phyloP scores from a whole-genome alignment of 1,140 invertebrate genomes.

The Drosophila sproati region DNA sequence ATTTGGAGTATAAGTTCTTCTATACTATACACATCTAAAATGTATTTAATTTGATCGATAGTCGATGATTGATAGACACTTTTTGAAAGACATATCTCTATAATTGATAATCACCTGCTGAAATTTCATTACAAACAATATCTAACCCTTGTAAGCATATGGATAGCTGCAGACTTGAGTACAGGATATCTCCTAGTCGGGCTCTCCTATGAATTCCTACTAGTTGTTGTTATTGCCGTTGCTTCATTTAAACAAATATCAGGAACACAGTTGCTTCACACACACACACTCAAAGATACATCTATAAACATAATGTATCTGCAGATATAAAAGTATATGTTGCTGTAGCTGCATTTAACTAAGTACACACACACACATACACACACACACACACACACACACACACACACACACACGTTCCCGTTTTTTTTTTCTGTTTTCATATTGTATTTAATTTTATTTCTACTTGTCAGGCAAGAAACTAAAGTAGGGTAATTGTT shows the following conservation, averaged over 20 bases:
- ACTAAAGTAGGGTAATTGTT: slow-evolving; percentile 82
- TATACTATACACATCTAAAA: no score
- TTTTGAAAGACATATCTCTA: no score
- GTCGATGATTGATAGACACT: no score
- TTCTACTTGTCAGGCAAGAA: slow-evolving; percentile 77
- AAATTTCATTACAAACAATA: no score
- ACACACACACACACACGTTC: background rate
- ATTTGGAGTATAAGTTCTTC: no score
- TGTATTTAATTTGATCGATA: no score
- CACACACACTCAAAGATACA: background rate
- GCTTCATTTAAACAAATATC: slow-evolving; percentile 49
- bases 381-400: slow-evolving; percentile 16
- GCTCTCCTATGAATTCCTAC: no score
- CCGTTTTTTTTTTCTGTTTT: slow-evolving; percentile 30
- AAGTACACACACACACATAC: no score
- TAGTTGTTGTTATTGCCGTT: slow-evolving; percentile 43
- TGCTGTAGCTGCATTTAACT: slow-evolving; percentile 60
- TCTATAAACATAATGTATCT: background rate
- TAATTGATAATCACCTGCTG: no score
- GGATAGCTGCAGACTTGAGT: no score
- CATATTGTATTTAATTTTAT: slow-evolving; percentile 76
- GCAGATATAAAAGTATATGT: slow-evolving; percentile 4
- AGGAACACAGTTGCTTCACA: slow-evolving; percentile 6
- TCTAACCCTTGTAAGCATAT: no score
- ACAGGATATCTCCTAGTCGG: no score